A percentile compares a stretch with the other conserved stretches of the same genome.
Evolutionary conservation across 2,888 invertebrate genomes (phyloP).

Genomic region (Gymnoscelis rufifasciata): DNA sequence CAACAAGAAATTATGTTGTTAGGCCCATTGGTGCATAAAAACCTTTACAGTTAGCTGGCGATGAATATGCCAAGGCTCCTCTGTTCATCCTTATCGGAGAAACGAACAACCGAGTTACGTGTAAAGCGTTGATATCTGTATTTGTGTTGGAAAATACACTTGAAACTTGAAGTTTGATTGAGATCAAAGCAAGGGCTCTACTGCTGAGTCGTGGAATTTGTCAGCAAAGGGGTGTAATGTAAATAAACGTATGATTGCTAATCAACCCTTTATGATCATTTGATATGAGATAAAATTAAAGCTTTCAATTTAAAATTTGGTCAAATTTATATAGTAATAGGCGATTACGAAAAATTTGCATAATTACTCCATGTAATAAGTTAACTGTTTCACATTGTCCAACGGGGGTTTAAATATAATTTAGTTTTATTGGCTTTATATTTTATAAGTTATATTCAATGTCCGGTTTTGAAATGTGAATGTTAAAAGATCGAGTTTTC

Average conservation of each 20-base stretch:
- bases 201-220: slow-evolving; percentile 6
- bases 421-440: too few species aligned
- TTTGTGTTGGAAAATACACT: slow-evolving; percentile 1
- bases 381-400: too few species aligned
- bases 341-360: too few species aligned
- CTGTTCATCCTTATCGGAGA: not conserved
- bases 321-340: too few species aligned
- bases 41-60: slow-evolving; percentile 1
- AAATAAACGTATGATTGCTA: too few species aligned
- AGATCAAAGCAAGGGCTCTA: too few species aligned
- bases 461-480: too few species aligned
- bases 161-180: slow-evolving; percentile 14
- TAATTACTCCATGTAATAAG: too few species aligned
- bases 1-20: slow-evolving; percentile 11
- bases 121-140: slow-evolving; percentile 3
- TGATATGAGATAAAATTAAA: slow-evolving; percentile 10
- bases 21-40: slow-evolving; percentile 10
- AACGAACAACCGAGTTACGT: too few species aligned
- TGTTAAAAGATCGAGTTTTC: too few species aligned
- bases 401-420: too few species aligned
- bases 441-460: too few species aligned
- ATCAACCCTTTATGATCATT: slow-evolving; percentile 15
- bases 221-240: slow-evolving; percentile 7
- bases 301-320: not conserved
- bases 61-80: slow-evolving; percentile 2